Evolutionary conservation across 2,113 vertebrate genomes (phyloP).

Genomic region (Ailurus styani): DNA sequence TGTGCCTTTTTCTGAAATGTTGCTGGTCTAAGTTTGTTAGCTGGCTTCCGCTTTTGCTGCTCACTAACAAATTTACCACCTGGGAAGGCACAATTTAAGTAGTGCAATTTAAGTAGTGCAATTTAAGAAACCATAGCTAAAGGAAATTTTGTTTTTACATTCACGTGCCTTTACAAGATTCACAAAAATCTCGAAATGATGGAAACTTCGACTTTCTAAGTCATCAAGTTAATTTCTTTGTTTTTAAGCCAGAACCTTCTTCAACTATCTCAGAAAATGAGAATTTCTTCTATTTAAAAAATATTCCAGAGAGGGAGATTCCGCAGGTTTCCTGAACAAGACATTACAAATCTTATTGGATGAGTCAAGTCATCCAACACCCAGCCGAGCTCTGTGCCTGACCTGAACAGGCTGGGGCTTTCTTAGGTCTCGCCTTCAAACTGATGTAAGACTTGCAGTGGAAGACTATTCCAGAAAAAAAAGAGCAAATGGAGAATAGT

Average conservation of each 20-base stretch:
- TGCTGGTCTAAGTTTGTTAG: slow-evolving; percentile 17
- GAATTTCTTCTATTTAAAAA: slow-evolving; percentile 48
- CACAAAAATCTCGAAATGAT: slow-evolving; percentile 24
- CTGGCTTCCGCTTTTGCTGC: slow-evolving; percentile 5
- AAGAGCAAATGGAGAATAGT: neutral
- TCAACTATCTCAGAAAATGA: slow-evolving; percentile 55
- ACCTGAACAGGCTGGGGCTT: neutral
- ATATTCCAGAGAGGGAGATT: slow-evolving; percentile 54
- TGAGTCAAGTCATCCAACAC: slow-evolving; percentile 4
- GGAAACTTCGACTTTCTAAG: slow-evolving; percentile 29
- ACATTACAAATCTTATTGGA: neutral
- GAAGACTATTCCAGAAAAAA: neutral
- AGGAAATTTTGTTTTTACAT: slow-evolving; percentile 42
- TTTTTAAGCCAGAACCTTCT: slow-evolving; percentile 5
- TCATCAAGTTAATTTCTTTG: slow-evolving; percentile 35
- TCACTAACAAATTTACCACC: slow-evolving; percentile 16
- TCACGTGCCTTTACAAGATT: neutral
- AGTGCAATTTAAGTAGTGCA: slow-evolving; percentile 46
- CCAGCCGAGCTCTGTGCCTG: neutral
- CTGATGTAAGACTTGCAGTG: neutral
- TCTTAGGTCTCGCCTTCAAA: neutral
- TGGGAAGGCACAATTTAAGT: neutral
- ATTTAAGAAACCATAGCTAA: slow-evolving; percentile 37
- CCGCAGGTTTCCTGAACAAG: slow-evolving; percentile 27
- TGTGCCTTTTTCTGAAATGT: neutral